Conservation (phyloP, 2,113 vertebrate species). For the Leucopsar rothschildi region DNA sequence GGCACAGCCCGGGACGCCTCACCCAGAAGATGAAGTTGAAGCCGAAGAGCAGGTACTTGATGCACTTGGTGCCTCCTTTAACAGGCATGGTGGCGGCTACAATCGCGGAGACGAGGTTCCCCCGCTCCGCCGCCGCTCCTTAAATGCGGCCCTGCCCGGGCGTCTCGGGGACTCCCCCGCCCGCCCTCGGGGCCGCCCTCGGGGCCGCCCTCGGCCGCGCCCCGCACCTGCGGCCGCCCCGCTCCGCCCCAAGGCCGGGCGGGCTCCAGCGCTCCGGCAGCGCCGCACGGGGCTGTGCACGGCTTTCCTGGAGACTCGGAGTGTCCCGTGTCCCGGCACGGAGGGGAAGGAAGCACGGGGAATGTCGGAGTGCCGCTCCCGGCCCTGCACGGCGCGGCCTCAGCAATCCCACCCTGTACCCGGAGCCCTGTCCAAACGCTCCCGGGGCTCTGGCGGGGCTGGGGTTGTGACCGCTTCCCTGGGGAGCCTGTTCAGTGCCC, state of each 20-base stretch:
- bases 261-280: not conserved
- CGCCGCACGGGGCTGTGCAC: rapidly evolving
- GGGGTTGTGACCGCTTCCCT: not conserved
- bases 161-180: not conserved
- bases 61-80: slow-evolving; percentile 90
- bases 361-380: rapidly evolving
- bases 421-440: not conserved
- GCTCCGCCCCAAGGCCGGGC: not conserved
- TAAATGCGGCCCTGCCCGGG: not conserved
- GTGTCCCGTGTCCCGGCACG: too few relatives aligned
- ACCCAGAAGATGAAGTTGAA: slow-evolving; percentile 97
- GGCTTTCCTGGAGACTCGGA: rapidly evolving
- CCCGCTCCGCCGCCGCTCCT: not conserved
- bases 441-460: not conserved
- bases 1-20: slow-evolving; percentile 39
- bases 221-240: not conserved
- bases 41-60: slow-evolving; percentile 92
- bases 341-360: too few relatives aligned
- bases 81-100: slow-evolving; percentile 64
- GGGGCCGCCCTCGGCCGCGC: not conserved
- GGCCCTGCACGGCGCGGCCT: not conserved
- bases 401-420: not conserved
- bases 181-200: not conserved
- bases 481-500: not conserved
- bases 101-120: rapidly evolving